Evolutionary conservation across 2,888 invertebrate species (phyloP).

Genomic region (Coremacera marginata): DNA sequence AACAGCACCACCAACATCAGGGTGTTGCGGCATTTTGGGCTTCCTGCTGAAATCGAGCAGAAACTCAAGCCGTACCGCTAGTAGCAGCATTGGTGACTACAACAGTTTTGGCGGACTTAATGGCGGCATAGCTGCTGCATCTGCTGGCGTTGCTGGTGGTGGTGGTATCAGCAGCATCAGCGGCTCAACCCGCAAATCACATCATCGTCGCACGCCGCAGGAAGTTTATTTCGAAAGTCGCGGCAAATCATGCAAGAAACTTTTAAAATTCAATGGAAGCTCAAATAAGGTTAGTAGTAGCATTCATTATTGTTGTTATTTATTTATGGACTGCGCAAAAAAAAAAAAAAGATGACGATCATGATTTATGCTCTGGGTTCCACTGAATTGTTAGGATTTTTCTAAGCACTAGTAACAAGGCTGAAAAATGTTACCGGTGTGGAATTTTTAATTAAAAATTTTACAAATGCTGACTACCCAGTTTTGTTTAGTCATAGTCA

Average conservation of each 20-base stretch:
- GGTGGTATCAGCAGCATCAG: constrained; percentile 34
- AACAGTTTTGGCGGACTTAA: constrained; percentile 44
- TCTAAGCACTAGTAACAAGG: no score
- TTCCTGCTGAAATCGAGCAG: constrained; percentile 57
- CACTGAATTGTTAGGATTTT: no score
- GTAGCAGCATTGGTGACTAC: constrained; percentile 56
- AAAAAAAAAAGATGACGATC: neutral
- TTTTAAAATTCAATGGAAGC: constrained; percentile 84
- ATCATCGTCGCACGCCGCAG: constrained; percentile 70
- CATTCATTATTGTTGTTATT: neutral
- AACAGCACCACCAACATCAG: constrained; percentile 43
- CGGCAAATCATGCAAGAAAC: constrained; percentile 85
- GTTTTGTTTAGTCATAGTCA: no score
- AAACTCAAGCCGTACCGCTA: constrained; percentile 56
- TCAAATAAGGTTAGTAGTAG: constrained; percentile 79
- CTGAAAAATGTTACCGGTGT: no score
- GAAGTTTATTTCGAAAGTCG: constrained; percentile 83
- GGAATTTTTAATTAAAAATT: no score
- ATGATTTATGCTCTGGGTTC: no score
- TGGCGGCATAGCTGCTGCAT: constrained; percentile 39
- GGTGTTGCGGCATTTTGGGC: constrained; percentile 61
- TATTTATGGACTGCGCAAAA: neutral
- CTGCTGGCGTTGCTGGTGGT: constrained; percentile 36
- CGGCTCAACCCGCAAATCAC: constrained; percentile 45
- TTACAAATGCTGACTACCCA: no score